Conservation (phyloP, 2,797 vertebrate species). For the Rhynchotus rufescens region DNA sequence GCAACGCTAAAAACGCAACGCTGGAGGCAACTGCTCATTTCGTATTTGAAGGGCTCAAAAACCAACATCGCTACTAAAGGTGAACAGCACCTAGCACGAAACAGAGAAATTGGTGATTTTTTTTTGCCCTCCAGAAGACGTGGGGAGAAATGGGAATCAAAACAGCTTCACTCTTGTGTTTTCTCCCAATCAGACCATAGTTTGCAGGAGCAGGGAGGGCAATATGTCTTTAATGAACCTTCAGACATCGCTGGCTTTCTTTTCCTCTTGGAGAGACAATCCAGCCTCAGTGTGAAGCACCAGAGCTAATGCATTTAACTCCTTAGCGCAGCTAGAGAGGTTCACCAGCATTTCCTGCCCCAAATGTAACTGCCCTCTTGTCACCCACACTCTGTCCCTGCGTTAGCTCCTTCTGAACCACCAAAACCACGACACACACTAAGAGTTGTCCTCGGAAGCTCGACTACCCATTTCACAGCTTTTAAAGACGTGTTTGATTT, state of each 20-base stretch:
- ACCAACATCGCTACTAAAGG: background rate
- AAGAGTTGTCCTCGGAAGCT: background rate
- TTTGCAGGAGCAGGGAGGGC: background rate
- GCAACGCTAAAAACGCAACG: background rate
- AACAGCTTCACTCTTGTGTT: background rate
- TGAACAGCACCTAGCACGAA: background rate
- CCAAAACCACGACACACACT: background rate
- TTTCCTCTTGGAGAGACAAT: background rate
- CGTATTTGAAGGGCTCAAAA: background rate
- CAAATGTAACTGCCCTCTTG: background rate
- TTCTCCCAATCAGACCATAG: background rate
- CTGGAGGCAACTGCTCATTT: background rate
- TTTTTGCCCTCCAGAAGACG: background rate
- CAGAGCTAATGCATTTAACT: background rate
- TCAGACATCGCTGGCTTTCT: background rate
- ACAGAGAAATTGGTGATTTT: conserved; percentile 1
- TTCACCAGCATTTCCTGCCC: background rate
- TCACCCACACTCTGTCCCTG: background rate
- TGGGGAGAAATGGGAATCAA: background rate
- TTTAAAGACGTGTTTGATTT: background rate
- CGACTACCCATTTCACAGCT: background rate
- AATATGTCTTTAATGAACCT: background rate
- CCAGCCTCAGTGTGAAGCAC: background rate
- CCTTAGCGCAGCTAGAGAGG: background rate
- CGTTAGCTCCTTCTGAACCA: background rate